Conservation (phyloP, 2,888 invertebrate species). For the Electrophaes corylata region DNA sequence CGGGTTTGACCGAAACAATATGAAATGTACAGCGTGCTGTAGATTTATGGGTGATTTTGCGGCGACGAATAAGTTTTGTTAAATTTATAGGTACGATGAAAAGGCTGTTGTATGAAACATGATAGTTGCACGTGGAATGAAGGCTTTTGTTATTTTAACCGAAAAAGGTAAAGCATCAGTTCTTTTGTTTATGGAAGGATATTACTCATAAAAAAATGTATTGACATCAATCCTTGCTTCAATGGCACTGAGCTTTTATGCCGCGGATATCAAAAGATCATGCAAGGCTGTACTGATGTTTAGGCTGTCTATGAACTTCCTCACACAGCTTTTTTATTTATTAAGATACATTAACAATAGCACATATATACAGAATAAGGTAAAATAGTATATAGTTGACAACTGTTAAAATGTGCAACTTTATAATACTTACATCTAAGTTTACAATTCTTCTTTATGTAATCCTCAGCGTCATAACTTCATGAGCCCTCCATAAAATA, state of each 20-base stretch:
- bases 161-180: slow-evolving; percentile 5
- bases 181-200: background rate
- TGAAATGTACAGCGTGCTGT: slow-evolving; percentile 43
- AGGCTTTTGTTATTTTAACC: slow-evolving; percentile 19
- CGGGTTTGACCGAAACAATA: slow-evolving; percentile 50
- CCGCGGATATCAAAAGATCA: no score
- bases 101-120: slow-evolving; percentile 26
- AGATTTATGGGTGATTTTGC: slow-evolving; percentile 50
- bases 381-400: no score
- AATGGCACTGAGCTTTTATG: background rate
- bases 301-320: background rate
- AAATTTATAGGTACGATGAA: slow-evolving; percentile 40
- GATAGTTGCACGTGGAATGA: slow-evolving; percentile 11
- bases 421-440: no score
- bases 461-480: background rate
- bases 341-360: no score
- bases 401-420: no score
- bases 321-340: no score
- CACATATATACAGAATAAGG: no score
- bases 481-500: background rate
- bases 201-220: background rate
- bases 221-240: background rate
- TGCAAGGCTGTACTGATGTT: background rate
- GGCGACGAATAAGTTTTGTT: slow-evolving; percentile 44
- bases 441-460: background rate